phyloP scores from a whole-genome alignment of 2,888 invertebrate genomes.

The Brenthis ino region DNA sequence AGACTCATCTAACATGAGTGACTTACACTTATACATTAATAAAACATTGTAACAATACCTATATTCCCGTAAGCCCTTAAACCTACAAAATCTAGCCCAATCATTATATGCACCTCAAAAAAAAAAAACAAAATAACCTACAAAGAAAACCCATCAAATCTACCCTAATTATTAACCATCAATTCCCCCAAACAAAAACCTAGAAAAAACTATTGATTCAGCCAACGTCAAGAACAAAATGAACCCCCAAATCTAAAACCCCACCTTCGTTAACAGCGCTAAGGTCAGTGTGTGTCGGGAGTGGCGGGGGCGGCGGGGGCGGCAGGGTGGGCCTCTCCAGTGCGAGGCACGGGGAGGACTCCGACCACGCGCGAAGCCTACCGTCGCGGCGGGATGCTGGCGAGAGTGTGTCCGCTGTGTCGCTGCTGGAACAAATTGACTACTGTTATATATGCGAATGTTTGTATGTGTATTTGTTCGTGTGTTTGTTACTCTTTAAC shows the following conservation, averaged over 20 bases:
- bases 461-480: no score
- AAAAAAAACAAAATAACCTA: no score
- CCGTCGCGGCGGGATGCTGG: slow-evolving; percentile 41
- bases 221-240: slow-evolving; percentile 56
- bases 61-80: no score
- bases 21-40: no score
- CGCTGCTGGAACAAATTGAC: slow-evolving; percentile 61
- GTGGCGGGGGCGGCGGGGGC: slow-evolving; percentile 57
- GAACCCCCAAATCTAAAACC: slow-evolving; percentile 33
- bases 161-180: no score
- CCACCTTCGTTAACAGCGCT: slow-evolving; percentile 81
- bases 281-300: slow-evolving; percentile 61
- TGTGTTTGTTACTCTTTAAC: no score
- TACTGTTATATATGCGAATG: neutral
- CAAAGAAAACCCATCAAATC: no score
- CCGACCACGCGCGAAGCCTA: slow-evolving; percentile 54
- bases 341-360: slow-evolving; percentile 71
- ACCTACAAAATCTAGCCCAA: no score
- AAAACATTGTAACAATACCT: no score
- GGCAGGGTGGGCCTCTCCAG: slow-evolving; percentile 62
- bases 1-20: no score
- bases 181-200: no score
- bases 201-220: slow-evolving; percentile 41
- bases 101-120: no score
- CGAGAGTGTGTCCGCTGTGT: slow-evolving; percentile 63